Evolutionary conservation across 2,797 vertebrate genomes (phyloP).

Genomic region (Ficedula albicollis): DNA sequence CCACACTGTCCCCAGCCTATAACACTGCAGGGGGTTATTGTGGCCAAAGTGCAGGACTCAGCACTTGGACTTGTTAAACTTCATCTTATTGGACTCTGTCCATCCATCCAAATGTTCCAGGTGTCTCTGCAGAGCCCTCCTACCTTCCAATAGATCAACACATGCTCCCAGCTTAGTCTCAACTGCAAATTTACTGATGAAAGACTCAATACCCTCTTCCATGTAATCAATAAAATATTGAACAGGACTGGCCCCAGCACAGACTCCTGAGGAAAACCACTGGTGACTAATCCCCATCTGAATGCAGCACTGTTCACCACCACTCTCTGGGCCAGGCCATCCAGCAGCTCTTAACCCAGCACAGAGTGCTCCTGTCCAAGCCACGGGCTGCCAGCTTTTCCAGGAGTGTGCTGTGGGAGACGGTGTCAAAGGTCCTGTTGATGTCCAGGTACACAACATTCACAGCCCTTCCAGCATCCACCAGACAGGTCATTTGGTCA

Average conservation of each 20-base stretch:
- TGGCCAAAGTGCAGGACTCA: accelerated
- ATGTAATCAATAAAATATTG: background rate
- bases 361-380: background rate
- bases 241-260: background rate
- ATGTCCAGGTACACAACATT: background rate
- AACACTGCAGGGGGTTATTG: accelerated
- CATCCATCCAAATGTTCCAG: background rate
- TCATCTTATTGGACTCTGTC: background rate
- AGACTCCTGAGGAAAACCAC: background rate
- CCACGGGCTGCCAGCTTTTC: accelerated
- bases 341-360: background rate
- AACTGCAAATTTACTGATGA: accelerated
- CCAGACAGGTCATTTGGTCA: accelerated
- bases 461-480: background rate
- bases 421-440: background rate
- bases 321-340: accelerated
- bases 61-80: background rate
- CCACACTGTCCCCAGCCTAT: accelerated
- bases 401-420: background rate
- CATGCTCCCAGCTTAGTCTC: accelerated
- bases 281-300: background rate
- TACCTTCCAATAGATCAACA: accelerated
- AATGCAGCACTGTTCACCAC: accelerated
- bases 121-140: background rate
- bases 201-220: background rate